Evolutionary conservation across 2,888 invertebrate species (phyloP), one percentile per base, ranked within the genome.

Genomic region (Pammene aurita): DNA sequence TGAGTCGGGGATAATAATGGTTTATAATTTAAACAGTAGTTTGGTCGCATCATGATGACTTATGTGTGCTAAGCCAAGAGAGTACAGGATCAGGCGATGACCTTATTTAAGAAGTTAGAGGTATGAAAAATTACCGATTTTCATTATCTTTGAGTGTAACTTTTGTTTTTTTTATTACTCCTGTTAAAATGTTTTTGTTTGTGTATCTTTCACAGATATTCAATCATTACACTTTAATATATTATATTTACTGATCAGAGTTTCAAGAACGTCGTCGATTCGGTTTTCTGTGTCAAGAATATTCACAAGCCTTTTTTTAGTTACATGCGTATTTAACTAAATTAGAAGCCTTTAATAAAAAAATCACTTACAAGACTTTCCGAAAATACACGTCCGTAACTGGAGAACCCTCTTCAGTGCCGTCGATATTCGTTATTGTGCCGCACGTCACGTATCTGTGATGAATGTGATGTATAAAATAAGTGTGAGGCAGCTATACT

Each of bases 351-450:
- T 48, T 60, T 48, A 44, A 54, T 58, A 11, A 38, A 64, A 54
- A 68, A 55, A 65, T 41, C 64, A 64, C 35, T 68, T 52, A 34
- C 14, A 14, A 16, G 26, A 26, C 52, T 58, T 60, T 69, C 42
- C 54, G 34, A 38, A 58, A 60, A 66, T 38, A 55, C 44, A 52
- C 58, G 60, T 60, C 46, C 54, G 54, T 52, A 54, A 55, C 54
- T 42, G 54, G 16, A 65, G 57, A 54, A 60, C 68, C 68, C 64
- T 68, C 57, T 57, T 69, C 52, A 52, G 42, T 35, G 14, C 46
- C 57, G 46, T 60, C 65, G 65, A 69, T 69, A 65, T 69, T 69
- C 68, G 46, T 64, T 69, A 64, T 69, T 69, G 58, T 69, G 52
- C 57, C 14, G 16, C 69, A 26, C 60, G 54, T 65, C 65, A 60